phyloP scores from a whole-genome alignment of 1,140 invertebrate genomes.

The Diploscapter pachys region DNA sequence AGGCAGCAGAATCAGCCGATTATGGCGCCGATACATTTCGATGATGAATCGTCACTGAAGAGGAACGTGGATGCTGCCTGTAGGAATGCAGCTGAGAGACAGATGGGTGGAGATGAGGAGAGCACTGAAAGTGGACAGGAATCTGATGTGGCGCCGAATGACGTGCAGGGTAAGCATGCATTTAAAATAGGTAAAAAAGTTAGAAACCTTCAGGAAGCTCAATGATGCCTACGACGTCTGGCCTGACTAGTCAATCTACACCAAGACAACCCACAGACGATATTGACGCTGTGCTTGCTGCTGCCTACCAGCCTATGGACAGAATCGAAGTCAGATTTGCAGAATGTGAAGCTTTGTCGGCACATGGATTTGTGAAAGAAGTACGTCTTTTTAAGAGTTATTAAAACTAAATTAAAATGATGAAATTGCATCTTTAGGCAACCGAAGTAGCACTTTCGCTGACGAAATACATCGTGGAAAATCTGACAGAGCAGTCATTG shows the following conservation, averaged over 20 bases:
- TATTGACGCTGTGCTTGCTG: slow-evolving; percentile 20
- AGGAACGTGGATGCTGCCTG: slow-evolving; percentile 10
- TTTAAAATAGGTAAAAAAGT: not conserved
- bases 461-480: slow-evolving; percentile 1
- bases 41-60: not conserved
- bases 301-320: slow-evolving; percentile 17
- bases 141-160: slow-evolving; percentile 6
- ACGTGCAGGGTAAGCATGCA: not conserved
- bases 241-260: not conserved
- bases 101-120: not conserved
- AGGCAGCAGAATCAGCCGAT: not conserved
- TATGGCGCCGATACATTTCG: too few species aligned
- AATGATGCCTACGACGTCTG: not conserved
- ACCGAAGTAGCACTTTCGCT: not conserved
- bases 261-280: slow-evolving; percentile 6
- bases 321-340: slow-evolving; percentile 14
- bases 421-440: not conserved
- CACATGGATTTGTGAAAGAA: slow-evolving; percentile 11
- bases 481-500: not conserved
- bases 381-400: not conserved
- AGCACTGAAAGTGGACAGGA: slow-evolving; percentile 21
- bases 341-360: slow-evolving; percentile 7
- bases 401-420: not conserved
- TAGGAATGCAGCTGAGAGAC: not conserved
- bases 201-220: not conserved